Evolutionary conservation across 2,888 invertebrate genomes (phyloP).

Genomic region (Drosophila kuntzei): DNA sequence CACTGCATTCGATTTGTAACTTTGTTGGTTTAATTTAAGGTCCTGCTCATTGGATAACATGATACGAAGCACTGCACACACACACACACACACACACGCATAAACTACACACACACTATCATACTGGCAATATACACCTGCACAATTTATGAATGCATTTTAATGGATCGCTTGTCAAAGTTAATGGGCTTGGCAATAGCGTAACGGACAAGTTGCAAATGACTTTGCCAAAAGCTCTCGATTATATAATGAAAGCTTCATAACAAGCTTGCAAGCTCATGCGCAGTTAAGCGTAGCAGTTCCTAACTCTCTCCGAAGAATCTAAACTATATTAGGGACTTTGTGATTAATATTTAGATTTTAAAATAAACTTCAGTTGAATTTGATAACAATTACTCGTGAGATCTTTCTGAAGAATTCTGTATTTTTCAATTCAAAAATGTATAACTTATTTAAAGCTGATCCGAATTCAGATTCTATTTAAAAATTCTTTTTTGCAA

Average conservation of each 20-base stretch:
- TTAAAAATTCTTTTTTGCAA: no score
- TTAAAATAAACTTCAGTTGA: no score
- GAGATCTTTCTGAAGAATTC: no score
- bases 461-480: no score
- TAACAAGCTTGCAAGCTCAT: slow-evolving; percentile 6
- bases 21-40: slow-evolving; percentile 64
- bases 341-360: no score
- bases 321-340: background rate
- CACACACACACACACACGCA: slow-evolving; percentile 14
- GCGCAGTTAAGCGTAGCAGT: background rate
- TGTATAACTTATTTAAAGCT: no score
- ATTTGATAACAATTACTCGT: no score
- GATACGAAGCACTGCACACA: slow-evolving; percentile 33
- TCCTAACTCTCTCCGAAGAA: background rate
- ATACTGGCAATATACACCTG: slow-evolving; percentile 53
- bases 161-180: slow-evolving; percentile 74
- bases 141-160: slow-evolving; percentile 74
- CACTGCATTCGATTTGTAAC: slow-evolving; percentile 58
- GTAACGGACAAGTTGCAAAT: slow-evolving; percentile 47
- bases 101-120: slow-evolving; percentile 9
- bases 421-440: no score
- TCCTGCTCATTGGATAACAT: slow-evolving; percentile 52
- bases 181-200: slow-evolving; percentile 50
- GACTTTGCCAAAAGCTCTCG: slow-evolving; percentile 31
- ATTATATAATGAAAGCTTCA: slow-evolving; percentile 20